phyloP scores from a whole-genome alignment of 2,797 vertebrate species.

The Parauchenoglanis ngamensis region DNA sequence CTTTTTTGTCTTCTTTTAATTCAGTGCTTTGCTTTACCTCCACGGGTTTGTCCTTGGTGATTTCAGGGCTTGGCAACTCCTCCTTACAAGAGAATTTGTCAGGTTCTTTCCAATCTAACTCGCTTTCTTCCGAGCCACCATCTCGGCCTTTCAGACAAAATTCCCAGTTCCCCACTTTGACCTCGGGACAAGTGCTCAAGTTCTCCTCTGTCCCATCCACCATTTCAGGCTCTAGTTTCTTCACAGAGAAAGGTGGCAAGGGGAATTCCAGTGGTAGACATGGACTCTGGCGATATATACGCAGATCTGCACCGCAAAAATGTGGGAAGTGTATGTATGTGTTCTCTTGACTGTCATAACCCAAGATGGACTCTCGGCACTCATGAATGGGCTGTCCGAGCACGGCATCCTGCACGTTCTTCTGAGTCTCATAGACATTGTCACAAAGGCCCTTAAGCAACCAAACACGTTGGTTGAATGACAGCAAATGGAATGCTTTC shows the following conservation, averaged over 20 bases:
- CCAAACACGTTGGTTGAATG: constrained; percentile 93
- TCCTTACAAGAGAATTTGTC: constrained; percentile 19
- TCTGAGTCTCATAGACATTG: constrained; percentile 95
- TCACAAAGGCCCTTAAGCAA: constrained; percentile 96
- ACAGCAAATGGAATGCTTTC: constrained; percentile 88
- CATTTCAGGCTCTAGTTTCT: constrained; percentile 62
- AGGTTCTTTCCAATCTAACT: constrained; percentile 24
- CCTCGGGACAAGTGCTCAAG: constrained; percentile 20
- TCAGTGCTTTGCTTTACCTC: constrained; percentile 49
- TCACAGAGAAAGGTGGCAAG: constrained; percentile 75
- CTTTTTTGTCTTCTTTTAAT: constrained; percentile 52
- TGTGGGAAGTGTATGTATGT: constrained; percentile 98
- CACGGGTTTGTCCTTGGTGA: constrained; percentile 54
- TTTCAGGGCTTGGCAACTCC: constrained; percentile 40
- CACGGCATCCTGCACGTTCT: constrained; percentile 91
- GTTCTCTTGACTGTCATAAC: constrained; percentile 93
- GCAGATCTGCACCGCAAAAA: constrained; percentile 95
- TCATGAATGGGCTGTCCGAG: constrained; percentile 96
- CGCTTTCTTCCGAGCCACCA: constrained; percentile 13
- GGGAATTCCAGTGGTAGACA: constrained; percentile 84
- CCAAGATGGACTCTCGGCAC: constrained; percentile 96
- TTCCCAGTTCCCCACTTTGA: constrained; percentile 38
- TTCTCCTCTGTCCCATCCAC: constrained; percentile 9
- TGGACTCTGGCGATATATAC: constrained; percentile 94
- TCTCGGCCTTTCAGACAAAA: constrained; percentile 51